phyloP scores from a whole-genome alignment of 2,888 invertebrate species.

The Thelaira solivaga region DNA sequence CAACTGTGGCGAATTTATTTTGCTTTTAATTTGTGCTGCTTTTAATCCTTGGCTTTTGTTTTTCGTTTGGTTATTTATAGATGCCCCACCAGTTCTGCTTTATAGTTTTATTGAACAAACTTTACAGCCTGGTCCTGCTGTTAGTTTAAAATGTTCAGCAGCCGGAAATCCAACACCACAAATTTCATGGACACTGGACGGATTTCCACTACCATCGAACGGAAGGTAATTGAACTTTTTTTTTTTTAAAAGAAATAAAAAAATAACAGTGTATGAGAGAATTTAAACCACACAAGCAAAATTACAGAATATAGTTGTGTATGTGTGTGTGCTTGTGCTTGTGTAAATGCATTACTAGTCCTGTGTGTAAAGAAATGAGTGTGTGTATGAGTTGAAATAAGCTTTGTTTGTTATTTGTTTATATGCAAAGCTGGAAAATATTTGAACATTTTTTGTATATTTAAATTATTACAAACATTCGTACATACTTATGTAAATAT shows the following conservation, averaged over 20 bases:
- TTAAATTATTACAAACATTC: not conserved
- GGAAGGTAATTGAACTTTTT: slow-evolving; percentile 78
- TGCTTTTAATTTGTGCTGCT: slow-evolving; percentile 17
- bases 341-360: not conserved
- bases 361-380: not conserved
- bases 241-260: too few species aligned
- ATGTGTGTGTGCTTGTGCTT: not conserved
- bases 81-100: slow-evolving; percentile 86
- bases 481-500: not conserved
- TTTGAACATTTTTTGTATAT: slow-evolving; percentile 38
- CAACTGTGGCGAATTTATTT: not conserved
- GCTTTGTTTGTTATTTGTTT: slow-evolving; percentile 52
- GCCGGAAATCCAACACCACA: slow-evolving; percentile 88
- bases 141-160: slow-evolving; percentile 87
- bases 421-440: slow-evolving; percentile 46
- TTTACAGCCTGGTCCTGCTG: slow-evolving; percentile 86
- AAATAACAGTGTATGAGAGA: not conserved
- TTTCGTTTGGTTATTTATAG: slow-evolving; percentile 76
- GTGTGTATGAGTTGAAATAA: slow-evolving; percentile 32
- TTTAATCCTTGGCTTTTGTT: slow-evolving; percentile 35
- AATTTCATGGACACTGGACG: slow-evolving; percentile 87
- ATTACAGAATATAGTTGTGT: not conserved
- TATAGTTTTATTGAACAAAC: slow-evolving; percentile 89
- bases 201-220: slow-evolving; percentile 83
- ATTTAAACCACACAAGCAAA: slow-evolving; percentile 40